Evolutionary conservation across 2,113 vertebrate species (phyloP).

Genomic region (Girardinichthys multiradiatus): DNA sequence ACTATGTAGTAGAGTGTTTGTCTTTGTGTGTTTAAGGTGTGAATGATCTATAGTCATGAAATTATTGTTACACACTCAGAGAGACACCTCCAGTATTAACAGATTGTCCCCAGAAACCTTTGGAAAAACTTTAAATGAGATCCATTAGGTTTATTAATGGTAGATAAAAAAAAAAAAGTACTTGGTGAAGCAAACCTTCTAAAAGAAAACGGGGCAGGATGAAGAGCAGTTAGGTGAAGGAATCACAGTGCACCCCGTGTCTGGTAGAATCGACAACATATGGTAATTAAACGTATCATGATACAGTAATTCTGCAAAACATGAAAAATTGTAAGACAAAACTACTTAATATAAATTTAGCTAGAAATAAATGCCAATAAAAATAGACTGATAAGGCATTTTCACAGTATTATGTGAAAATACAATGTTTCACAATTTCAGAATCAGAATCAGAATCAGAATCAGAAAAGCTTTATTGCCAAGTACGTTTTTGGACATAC

Average conservation of each 20-base stretch:
- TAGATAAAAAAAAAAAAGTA: neutral
- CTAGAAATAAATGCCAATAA: neutral
- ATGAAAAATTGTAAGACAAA: neutral
- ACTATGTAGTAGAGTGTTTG: slow-evolving; percentile 21
- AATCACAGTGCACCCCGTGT: neutral
- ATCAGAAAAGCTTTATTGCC: no score
- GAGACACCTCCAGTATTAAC: neutral
- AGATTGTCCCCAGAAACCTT: neutral
- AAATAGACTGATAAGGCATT: neutral
- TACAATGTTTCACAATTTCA: neutral
- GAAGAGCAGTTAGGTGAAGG: neutral
- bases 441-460: no score
- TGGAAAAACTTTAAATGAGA: neutral
- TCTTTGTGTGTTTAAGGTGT: slow-evolving; percentile 50
- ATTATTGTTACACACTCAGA: slow-evolving; percentile 24
- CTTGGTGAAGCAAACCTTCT: neutral
- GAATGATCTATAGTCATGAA: slow-evolving; percentile 43
- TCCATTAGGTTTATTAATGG: neutral
- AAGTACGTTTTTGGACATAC: no score
- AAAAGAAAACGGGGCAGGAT: neutral
- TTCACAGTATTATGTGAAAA: neutral
- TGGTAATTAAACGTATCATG: neutral
- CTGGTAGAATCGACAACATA: neutral
- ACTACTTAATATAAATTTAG: neutral
- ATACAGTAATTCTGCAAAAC: neutral